Evolutionary conservation across 2,113 vertebrate species (phyloP).

Genomic region (Odobenus rosmarus): DNA sequence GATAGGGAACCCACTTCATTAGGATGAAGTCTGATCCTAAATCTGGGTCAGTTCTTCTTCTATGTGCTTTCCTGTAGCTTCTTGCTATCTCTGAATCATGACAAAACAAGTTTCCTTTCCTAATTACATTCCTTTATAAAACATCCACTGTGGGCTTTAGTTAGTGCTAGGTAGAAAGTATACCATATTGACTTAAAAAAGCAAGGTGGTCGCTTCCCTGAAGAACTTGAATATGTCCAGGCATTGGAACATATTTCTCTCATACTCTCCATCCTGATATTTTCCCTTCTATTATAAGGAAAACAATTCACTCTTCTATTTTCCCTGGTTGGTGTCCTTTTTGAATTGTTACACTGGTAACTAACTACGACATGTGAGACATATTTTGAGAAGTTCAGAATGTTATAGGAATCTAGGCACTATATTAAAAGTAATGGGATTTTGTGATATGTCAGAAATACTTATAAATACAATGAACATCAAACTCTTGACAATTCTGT

Average conservation of each 20-base stretch:
- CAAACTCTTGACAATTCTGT: not conserved
- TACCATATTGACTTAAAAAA: not conserved
- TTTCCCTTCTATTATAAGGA: not conserved
- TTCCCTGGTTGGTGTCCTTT: not conserved
- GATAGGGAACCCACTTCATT: not conserved
- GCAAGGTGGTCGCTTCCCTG: not conserved
- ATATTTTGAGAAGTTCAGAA: not conserved
- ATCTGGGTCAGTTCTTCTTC: not conserved
- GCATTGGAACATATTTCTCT: not conserved
- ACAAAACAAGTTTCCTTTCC: not conserved
- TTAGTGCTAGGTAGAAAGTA: not conserved
- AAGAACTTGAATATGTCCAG: not conserved
- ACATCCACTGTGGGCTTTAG: not conserved
- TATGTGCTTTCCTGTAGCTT: not conserved
- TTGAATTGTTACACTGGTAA: not conserved
- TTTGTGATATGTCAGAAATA: not conserved
- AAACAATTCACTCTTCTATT: not conserved
- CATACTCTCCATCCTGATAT: not conserved
- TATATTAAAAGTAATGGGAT: not conserved
- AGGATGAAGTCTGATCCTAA: not conserved
- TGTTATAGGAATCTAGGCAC: not conserved
- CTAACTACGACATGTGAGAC: not conserved
- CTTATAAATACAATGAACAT: not conserved
- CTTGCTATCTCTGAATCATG: not conserved
- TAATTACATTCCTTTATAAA: not conserved